phyloP scores from a whole-genome alignment of 2,797 vertebrate genomes.

The Ctenosaura bakeri region DNA sequence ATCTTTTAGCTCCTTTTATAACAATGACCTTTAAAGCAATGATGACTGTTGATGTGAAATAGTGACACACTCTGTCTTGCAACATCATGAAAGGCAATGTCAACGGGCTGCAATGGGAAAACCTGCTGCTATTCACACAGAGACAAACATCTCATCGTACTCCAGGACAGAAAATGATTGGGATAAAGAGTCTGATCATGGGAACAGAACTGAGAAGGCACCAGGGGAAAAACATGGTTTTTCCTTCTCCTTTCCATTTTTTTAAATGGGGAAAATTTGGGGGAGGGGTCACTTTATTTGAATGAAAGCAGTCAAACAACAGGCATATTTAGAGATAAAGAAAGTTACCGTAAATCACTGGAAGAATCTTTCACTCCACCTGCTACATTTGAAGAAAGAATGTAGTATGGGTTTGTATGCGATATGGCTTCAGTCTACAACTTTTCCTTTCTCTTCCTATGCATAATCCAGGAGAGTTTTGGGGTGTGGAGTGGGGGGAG shows the following conservation, averaged over 20 bases:
- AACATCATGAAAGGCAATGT: slow-evolving; percentile 1
- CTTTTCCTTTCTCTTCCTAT: not conserved
- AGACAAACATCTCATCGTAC: slow-evolving; percentile 31
- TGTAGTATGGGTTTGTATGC: not conserved
- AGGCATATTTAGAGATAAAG: not conserved
- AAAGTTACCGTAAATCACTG: not conserved
- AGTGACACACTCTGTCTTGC: slow-evolving; percentile 45
- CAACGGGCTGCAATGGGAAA: slow-evolving; percentile 53
- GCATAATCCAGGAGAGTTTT: too few relatives aligned
- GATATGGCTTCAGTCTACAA: too few relatives aligned
- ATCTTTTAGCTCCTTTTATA: slow-evolving; percentile 29
- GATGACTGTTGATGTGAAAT: slow-evolving; percentile 16
- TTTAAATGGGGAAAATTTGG: too few relatives aligned
- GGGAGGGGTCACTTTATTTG: too few relatives aligned
- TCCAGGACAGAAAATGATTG: slow-evolving; percentile 54
- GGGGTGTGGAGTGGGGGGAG: too few relatives aligned
- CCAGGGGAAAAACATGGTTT: too few relatives aligned
- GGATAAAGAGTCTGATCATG: slow-evolving; percentile 15
- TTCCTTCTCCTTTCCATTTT: too few relatives aligned
- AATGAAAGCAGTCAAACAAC: too few relatives aligned
- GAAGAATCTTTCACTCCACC: not conserved
- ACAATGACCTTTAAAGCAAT: slow-evolving; percentile 37
- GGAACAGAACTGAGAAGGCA: not conserved
- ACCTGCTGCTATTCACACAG: slow-evolving; percentile 38
- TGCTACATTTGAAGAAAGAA: not conserved